These are phyloP conservation scores for Orthonychiurus folsomi DNA, from an alignment of 2,888 invertebrate genomes.

Conservation along the genomic window DNA sequence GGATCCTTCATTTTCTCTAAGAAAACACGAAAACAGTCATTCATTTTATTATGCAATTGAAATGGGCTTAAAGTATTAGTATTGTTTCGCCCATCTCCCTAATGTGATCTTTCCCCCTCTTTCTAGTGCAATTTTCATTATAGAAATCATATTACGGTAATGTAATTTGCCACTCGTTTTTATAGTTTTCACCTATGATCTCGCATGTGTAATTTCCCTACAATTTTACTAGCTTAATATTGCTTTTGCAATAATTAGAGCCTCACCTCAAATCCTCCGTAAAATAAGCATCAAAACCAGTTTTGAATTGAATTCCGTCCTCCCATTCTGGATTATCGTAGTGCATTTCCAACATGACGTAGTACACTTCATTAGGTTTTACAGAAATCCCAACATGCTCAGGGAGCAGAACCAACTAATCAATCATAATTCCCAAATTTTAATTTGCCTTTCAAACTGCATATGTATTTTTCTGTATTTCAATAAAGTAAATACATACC, in stretches of 20 bases:
- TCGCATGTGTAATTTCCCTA: no score
- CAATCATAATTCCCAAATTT: neutral
- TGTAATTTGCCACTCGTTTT: no score
- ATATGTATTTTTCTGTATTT: neutral
- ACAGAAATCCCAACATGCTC: constrained; percentile 69
- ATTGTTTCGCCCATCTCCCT: no score
- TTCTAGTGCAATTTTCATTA: no score
- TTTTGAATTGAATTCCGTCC: constrained; percentile 56
- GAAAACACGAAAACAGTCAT: constrained; percentile 5
- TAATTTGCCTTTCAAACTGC: neutral
- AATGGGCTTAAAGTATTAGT: neutral
- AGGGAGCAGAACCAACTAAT: constrained; percentile 51
- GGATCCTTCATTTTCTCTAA: constrained; percentile 61
- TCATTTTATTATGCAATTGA: neutral
- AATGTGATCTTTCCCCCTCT: no score
- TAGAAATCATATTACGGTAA: no score
- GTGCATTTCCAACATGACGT: constrained; percentile 83
- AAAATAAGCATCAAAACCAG: constrained; percentile 71
- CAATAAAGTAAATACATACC: constrained; percentile 8
- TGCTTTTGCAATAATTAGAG: neutral
- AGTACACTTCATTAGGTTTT: constrained; percentile 59
- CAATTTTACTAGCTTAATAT: no score
- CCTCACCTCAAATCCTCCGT: constrained; percentile 56
- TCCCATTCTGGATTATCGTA: constrained; percentile 59
- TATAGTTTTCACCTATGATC: no score